Evolutionary conservation across 1,140 invertebrate genomes (phyloP).

Genomic region (Chironomus tepperi): DNA sequence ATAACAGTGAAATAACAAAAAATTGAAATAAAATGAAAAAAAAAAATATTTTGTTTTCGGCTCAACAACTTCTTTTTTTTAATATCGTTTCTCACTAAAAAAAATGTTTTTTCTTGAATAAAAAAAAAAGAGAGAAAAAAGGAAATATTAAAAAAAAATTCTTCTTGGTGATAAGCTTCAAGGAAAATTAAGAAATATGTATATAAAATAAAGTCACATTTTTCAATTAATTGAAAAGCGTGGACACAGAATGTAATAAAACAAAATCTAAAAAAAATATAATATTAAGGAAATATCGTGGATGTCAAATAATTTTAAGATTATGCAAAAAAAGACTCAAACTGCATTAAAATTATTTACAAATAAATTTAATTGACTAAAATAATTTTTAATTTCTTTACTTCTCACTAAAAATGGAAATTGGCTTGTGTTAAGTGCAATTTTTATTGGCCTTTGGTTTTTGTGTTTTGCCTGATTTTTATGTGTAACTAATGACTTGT

Average conservation of each 20-base stretch:
- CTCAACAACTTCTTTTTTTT: conserved; percentile 6
- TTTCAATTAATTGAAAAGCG: background rate
- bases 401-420: background rate
- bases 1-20: background rate
- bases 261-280: background rate
- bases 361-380: too few relatives aligned
- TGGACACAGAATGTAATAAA: background rate
- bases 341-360: too few relatives aligned
- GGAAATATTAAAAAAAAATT: too few relatives aligned
- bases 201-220: background rate
- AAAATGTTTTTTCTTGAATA: background rate
- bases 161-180: background rate
- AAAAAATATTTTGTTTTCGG: background rate
- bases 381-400: too few relatives aligned
- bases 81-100: background rate
- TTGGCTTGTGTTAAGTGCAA: background rate
- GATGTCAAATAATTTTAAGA: conserved; percentile 2
- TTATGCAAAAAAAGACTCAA: background rate
- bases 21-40: background rate
- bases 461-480: background rate
- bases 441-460: background rate
- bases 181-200: conserved; percentile 1
- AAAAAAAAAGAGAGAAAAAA: too few relatives aligned
- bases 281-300: background rate
- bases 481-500: too few relatives aligned